Base-by-base conservation (phyloP, 2,797 vertebrate genomes). In the Parauchenoglanis punctatus region DNA sequence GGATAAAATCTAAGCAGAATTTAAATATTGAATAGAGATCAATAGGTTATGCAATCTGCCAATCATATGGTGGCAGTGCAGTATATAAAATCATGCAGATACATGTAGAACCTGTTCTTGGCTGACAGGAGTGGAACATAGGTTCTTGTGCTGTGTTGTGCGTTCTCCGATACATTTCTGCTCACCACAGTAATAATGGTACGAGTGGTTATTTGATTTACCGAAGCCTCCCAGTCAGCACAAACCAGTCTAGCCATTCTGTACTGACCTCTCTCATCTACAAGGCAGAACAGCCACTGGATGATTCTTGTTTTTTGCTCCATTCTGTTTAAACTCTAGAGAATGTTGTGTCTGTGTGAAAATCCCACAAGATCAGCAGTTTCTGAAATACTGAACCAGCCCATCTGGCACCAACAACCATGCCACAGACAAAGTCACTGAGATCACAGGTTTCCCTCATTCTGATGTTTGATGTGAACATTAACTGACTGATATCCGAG, bases 371-470 rank as follows among this genome's bases (percentile, higher is more conserved):
- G 49, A 54, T 28, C 75, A 77, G 49, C 75, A 77, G 49, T 77
- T 52, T 77, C 49, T 77, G 72, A 77, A 54, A 77, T 77, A 77
- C n/a, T 54, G 13, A 54, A 52, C 49, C 73, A 76, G 25, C 46
- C 23, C 44, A 8, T 18, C 73, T 54, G 75, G 75, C 75, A 77
- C 13, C 52, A 31, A 56, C n/a, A 77, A 31, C n/a, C 52, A 56
- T 15, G 7, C 52, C 49, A 18, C 8, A 5, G 13, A 56, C 52
- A 18, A 28, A 76, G 25, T 76, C 73, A 52, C 11, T 52, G 46
- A 7, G 46, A 52, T 76, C 46, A 70, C 25, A 52, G 40, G 40
- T 76, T 76, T 52, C 31, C 31, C 17, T 7, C 18, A 44, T 72
- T 72, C 35, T 72, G 13, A 68, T 46, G 10, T 49, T 49, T 49